Evolutionary conservation across 2,113 vertebrate genomes (phyloP).

Genomic region (Colossoma macropomum): DNA sequence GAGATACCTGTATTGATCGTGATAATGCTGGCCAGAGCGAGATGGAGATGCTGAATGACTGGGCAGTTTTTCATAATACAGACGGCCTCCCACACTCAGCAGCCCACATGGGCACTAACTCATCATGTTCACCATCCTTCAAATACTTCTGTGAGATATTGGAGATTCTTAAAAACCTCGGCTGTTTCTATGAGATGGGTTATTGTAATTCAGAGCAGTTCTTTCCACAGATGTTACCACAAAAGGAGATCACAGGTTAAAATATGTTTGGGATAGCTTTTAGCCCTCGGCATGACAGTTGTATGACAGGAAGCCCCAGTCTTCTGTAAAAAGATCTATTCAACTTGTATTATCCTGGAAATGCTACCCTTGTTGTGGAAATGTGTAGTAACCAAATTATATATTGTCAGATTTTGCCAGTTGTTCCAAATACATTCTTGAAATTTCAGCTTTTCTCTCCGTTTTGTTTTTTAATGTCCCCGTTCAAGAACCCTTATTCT

Average conservation of each 20-base stretch:
- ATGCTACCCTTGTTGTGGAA: too few species aligned
- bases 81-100: conserved; percentile 9
- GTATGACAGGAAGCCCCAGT: too few species aligned
- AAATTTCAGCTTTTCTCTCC: too few species aligned
- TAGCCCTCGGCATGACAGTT: too few species aligned
- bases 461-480: too few species aligned
- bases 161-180: not conserved
- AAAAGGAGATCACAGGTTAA: not conserved
- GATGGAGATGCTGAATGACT: conserved; percentile 7
- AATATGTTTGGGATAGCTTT: too few species aligned
- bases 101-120: not conserved
- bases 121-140: conserved; percentile 5
- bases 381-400: too few species aligned
- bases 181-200: not conserved
- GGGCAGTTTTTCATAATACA: not conserved
- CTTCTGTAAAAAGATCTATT: too few species aligned
- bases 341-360: too few species aligned
- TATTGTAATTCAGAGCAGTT: not conserved
- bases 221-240: too few species aligned
- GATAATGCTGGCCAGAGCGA: conserved; percentile 16
- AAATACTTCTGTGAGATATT: conserved; percentile 15
- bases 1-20: conserved; percentile 30
- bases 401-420: too few species aligned
- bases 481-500: not conserved
- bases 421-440: too few species aligned